Evolutionary conservation across 2,113 vertebrate genomes (phyloP), one percentile per base, ranked within the genome.

Genomic region (Sarotherodon lohbergeri): DNA sequence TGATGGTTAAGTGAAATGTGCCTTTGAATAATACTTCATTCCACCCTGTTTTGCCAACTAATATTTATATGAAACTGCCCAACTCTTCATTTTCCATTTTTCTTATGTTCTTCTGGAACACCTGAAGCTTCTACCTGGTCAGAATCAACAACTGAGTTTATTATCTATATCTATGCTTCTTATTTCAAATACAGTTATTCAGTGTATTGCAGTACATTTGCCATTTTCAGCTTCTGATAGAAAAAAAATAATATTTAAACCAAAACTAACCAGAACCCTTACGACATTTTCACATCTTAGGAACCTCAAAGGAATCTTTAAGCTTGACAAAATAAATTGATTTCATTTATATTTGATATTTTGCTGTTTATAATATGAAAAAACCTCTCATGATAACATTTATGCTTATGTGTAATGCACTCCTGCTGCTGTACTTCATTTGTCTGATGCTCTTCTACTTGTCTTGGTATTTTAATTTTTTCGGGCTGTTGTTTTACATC

Each of bases 401-500:
- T 68, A 41, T 68, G 63, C 36, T 41, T 13, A 22, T 22, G 11
- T 41, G 36, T 39, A n/a, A 39, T 39, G 32, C 61, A 66, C 1
- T 36, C 0, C 0, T 13, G 32, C 17, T 71, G 11, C n/a, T 1
- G 1, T 1, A 22, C 63, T 71, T 71, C 63, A 41, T 71, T 41
- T 41, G 8, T 4, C 6, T 27, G 36, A 71, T 24, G 36, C n/a
- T 71, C 66, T 10, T 73, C 68, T 46, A 16, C 39, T 73, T 43
- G 39, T 71, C 1, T 71, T 43, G 63, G 7, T 24, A 61, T 71
- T 24, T 24, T 0, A 14, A 2, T 14, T 17, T 0, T 24, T 43
- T 73, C 19, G n/a, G 34, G 34, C 32, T 43, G 13, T 46, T 46
- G 4, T 10, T 4, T 73, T 73, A 73, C 22, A 73, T 73, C 5